Conservation (phyloP, 2,888 invertebrate genomes). For the Noctua janthina region DNA sequence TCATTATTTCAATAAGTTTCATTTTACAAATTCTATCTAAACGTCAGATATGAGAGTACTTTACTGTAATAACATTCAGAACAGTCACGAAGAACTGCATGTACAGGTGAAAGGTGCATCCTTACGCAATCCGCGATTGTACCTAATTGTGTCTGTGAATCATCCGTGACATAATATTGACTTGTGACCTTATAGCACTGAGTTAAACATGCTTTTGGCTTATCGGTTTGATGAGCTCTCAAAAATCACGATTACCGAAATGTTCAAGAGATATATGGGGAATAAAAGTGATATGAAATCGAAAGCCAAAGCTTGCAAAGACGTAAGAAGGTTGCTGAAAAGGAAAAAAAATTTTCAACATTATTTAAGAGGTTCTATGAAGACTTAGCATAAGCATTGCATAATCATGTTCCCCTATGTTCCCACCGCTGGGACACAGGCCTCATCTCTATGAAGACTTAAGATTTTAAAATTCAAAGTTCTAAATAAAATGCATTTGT, state of each 20-base stretch:
- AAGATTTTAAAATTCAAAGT: too few relatives aligned
- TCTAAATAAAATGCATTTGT: not conserved
- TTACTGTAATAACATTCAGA: slow-evolving; percentile 18
- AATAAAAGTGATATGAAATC: too few relatives aligned
- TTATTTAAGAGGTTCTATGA: too few relatives aligned
- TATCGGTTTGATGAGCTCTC: slow-evolving; percentile 27
- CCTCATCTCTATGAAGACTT: too few relatives aligned
- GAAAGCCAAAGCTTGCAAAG: too few relatives aligned
- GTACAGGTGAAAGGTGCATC: slow-evolving; percentile 74
- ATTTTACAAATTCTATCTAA: slow-evolving; percentile 19
- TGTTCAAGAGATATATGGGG: not conserved
- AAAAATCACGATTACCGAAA: slow-evolving; percentile 3
- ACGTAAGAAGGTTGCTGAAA: too few relatives aligned
- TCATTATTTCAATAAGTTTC: slow-evolving; percentile 18
- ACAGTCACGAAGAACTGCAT: slow-evolving; percentile 48
- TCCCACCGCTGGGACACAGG: too few relatives aligned
- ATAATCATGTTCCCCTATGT: too few relatives aligned
- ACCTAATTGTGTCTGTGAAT: slow-evolving; percentile 66
- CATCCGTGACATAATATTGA: slow-evolving; percentile 69
- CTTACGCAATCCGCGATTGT: slow-evolving; percentile 69
- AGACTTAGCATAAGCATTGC: too few relatives aligned
- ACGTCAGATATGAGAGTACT: slow-evolving; percentile 11
- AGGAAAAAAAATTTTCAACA: too few relatives aligned
- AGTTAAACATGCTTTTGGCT: slow-evolving; percentile 38
- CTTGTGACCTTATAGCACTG: slow-evolving; percentile 65